Evolutionary conservation across 2,888 invertebrate genomes (phyloP).

Genomic region (Atethmia centrago): DNA sequence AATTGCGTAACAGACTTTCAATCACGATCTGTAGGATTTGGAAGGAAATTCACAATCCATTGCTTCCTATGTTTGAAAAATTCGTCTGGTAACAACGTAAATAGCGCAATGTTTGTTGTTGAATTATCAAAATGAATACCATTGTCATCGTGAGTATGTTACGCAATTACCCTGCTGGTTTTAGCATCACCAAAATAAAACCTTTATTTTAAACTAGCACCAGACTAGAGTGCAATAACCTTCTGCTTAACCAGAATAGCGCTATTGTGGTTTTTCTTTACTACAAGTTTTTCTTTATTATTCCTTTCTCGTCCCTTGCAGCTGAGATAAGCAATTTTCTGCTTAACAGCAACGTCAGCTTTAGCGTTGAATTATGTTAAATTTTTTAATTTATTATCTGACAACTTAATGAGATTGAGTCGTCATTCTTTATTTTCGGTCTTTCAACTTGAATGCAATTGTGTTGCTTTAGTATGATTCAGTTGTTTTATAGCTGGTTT

Average conservation of each 20-base stretch:
- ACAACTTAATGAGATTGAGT: conserved; percentile 48
- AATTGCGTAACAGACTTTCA: too few relatives aligned
- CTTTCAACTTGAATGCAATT: conserved; percentile 40
- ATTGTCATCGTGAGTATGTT: too few relatives aligned
- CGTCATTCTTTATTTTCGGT: conserved; percentile 31
- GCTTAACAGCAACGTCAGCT: conserved; percentile 19
- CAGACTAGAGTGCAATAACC: neutral
- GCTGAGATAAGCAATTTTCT: conserved; percentile 49
- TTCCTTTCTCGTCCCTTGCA: conserved; percentile 3
- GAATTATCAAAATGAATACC: too few relatives aligned
- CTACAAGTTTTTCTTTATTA: conserved; percentile 27
- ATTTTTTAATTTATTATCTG: conserved; percentile 38
- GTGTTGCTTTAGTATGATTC: conserved; percentile 10
- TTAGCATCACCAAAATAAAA: neutral
- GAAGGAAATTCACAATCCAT: too few relatives aligned
- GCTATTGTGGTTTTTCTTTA: conserved; percentile 5
- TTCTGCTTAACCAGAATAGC: neutral
- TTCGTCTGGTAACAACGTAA: too few relatives aligned
- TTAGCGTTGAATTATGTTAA: conserved; percentile 22
- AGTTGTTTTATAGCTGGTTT: conserved; percentile 1
- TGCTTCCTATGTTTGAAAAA: too few relatives aligned
- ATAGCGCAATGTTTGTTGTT: too few relatives aligned
- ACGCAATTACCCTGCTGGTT: too few relatives aligned
- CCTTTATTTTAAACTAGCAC: neutral
- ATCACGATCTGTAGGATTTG: too few relatives aligned